Evolutionary conservation across 2,888 invertebrate genomes (phyloP), one percentile per base, ranked within the genome.

Genomic region (Abscondita cerata): DNA sequence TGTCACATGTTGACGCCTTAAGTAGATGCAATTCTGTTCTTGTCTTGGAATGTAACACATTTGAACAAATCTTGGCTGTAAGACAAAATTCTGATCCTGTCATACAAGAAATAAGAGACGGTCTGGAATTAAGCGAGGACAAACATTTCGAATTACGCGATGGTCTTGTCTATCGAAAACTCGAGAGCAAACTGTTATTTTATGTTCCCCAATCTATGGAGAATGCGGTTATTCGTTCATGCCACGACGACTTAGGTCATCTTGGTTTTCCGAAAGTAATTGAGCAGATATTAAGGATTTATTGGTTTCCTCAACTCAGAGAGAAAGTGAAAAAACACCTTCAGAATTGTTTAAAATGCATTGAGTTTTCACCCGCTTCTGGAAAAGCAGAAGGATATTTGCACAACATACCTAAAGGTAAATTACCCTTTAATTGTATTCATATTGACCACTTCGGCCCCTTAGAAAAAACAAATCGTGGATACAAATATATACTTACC

Each of bases 291-390:
- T n/a, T 12, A 36, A 2, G 12, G 11, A n/a, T n/a, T 2, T 36
- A 6, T 77, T 75, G 67, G 77, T 75, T 72, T 76, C 77, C 65
- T 71, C 75, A 4, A 68, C 68, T 75, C 61, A 68, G 59, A 16
- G 56, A 68, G 16, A 68, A 72, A 50, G 62, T 68, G 6, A 71
- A 67, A 59, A 50, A 52, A 31, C 70, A 73, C 53, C 68, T 75
- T 40, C 8, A 12, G 6, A 73, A 72, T 55, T 76, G 73, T 63
- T 44, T 76, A 20, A 72, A 71, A 58, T 76, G 74, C 58, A 67
- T 75, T 5, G 62, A 56, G n/a, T 72, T 54, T 40, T 67, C 67
- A 6, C 55, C 61, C 2, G 73, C 67, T 57, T 4, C 69, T 4
- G 18, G 61, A 9, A 52, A 60, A 0, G 55, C 61, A n/a, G 59